Percentiles rank a stretch among this genome's conserved stretches.
Evolutionary conservation across 2,888 invertebrate genomes (phyloP).

Genomic region (Phortica magna): DNA sequence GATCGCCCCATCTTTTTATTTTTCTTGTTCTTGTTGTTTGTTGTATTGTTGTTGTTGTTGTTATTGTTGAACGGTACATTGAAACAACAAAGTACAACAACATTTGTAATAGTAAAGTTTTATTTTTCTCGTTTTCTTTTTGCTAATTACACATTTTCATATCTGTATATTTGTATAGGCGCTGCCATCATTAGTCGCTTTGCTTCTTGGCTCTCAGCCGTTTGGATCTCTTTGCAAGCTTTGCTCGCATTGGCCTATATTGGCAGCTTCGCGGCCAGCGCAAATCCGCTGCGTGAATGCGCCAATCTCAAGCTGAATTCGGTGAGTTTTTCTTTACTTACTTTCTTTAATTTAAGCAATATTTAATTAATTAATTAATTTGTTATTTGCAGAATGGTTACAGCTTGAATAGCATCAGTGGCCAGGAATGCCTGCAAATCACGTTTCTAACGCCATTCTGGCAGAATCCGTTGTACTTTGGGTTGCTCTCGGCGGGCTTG

Average conservation of each 20-base stretch:
- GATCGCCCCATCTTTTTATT: slow-evolving; percentile 66
- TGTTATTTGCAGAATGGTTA: slow-evolving; percentile 69
- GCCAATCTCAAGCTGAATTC: slow-evolving; percentile 69
- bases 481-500: slow-evolving; percentile 74
- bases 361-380: neutral
- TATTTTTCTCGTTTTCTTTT: slow-evolving; percentile 16
- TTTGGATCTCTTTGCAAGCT: slow-evolving; percentile 77
- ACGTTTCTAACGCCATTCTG: slow-evolving; percentile 78
- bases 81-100: no score
- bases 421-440: slow-evolving; percentile 76
- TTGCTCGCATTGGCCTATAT: slow-evolving; percentile 76
- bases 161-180: slow-evolving; percentile 59
- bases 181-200: slow-evolving; percentile 77
- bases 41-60: neutral
- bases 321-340: slow-evolving; percentile 57
- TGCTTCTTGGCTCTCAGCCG: slow-evolving; percentile 76
- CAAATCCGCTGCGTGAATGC: slow-evolving; percentile 77
- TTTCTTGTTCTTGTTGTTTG: neutral
- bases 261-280: slow-evolving; percentile 75
- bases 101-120: neutral
- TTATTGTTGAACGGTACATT: no score
- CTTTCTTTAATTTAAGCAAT: neutral
- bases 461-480: slow-evolving; percentile 77
- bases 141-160: neutral
- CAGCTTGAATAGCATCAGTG: slow-evolving; percentile 68